Evolutionary conservation across 2,113 vertebrate genomes (phyloP).

Genomic region (Stegostoma tigrinum): DNA sequence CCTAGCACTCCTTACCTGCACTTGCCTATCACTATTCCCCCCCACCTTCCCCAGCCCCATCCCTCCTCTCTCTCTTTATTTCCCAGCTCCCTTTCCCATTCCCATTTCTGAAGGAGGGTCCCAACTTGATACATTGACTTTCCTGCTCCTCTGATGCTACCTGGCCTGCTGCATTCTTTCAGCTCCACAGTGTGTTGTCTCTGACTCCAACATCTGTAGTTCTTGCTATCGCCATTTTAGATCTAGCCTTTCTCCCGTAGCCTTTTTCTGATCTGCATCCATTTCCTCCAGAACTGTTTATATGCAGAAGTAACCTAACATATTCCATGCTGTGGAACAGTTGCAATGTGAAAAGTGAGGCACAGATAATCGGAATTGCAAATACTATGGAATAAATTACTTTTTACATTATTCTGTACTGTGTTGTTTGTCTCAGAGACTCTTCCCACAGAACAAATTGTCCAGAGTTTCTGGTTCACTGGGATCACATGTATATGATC

Average conservation of each 20-base stretch:
- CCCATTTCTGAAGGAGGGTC: too few relatives aligned
- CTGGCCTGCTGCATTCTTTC: too few relatives aligned
- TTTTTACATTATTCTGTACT: background rate
- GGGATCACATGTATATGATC: background rate
- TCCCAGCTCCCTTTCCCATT: too few relatives aligned
- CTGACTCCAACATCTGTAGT: too few relatives aligned
- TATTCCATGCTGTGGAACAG: background rate
- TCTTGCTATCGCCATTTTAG: background rate
- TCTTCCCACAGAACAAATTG: background rate
- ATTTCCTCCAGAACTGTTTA: background rate
- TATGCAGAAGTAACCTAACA: background rate
- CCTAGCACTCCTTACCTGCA: too few relatives aligned
- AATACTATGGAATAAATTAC: slow-evolving; percentile 13
- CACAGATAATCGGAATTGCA: background rate
- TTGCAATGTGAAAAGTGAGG: background rate
- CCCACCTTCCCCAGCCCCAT: too few relatives aligned
- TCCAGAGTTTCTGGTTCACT: background rate
- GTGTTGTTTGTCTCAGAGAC: background rate
- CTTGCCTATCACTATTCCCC: too few relatives aligned
- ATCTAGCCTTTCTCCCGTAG: background rate
- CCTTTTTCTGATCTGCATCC: background rate
- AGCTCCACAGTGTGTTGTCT: too few relatives aligned
- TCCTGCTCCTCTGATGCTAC: too few relatives aligned
- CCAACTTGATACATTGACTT: too few relatives aligned
- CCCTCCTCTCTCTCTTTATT: too few relatives aligned